phyloP scores from a whole-genome alignment of 2,888 invertebrate genomes.

The Ditylenchus weischeri region DNA sequence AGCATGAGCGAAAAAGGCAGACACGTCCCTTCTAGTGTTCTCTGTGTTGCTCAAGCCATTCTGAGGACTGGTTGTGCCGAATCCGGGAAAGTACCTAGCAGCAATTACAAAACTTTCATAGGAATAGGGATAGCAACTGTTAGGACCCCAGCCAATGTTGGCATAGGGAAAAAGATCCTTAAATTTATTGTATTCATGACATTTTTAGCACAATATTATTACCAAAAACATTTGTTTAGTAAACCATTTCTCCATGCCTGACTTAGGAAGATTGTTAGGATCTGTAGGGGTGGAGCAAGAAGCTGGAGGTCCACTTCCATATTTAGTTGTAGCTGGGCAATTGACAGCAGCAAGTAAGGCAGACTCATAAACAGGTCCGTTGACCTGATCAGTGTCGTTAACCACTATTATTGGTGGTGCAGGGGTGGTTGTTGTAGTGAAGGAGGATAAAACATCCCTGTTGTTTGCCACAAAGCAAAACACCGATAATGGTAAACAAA shows the following conservation, averaged over 20 bases:
- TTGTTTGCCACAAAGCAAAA: too few species aligned
- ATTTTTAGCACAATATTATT: background rate
- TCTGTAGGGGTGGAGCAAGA: slow-evolving; percentile 41
- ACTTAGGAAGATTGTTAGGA: slow-evolving; percentile 42
- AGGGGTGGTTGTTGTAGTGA: too few species aligned
- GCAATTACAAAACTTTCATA: slow-evolving; percentile 56
- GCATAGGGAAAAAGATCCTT: slow-evolving; percentile 56
- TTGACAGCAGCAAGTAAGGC: background rate
- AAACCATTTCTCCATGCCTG: slow-evolving; percentile 52
- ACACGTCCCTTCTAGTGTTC: slow-evolving; percentile 47
- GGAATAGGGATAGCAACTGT: slow-evolving; percentile 53
- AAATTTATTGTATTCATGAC: slow-evolving; percentile 14
- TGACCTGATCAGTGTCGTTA: too few species aligned
- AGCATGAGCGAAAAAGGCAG: slow-evolving; percentile 57
- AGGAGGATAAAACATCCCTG: too few species aligned
- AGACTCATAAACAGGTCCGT: too few species aligned
- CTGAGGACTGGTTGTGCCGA: slow-evolving; percentile 38
- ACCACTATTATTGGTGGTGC: too few species aligned
- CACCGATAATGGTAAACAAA: too few species aligned
- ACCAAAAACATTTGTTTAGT: slow-evolving; percentile 47
- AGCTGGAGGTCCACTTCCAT: slow-evolving; percentile 39
- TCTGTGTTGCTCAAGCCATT: slow-evolving; percentile 27
- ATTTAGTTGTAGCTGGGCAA: slow-evolving; percentile 37
- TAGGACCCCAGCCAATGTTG: slow-evolving; percentile 53
- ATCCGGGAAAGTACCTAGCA: slow-evolving; percentile 55